Conservation (phyloP, 1,140 invertebrate species). For the Drosophila lacertosa region DNA sequence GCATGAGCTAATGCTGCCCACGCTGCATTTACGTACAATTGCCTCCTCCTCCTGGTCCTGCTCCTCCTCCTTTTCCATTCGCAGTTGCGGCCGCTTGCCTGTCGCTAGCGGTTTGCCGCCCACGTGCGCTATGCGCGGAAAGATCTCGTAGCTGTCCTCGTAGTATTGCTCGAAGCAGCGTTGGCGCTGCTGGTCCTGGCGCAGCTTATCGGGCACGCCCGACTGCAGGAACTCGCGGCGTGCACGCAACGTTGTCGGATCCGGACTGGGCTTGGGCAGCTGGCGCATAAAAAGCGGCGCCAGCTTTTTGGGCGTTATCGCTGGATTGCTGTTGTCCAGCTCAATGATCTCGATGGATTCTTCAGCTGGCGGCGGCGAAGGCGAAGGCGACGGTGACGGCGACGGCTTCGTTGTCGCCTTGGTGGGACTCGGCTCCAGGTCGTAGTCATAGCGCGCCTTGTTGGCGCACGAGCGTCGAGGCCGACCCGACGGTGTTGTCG, state of each 20-base stretch:
- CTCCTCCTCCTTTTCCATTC: constrained; percentile 9
- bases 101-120: constrained; percentile 13
- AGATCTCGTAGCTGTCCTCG: constrained; percentile 83
- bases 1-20: constrained; percentile 49
- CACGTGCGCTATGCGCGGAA: constrained; percentile 85
- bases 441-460: constrained; percentile 77
- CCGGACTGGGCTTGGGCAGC: constrained; percentile 85
- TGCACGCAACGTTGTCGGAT: constrained; percentile 85
- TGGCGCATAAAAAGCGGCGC: constrained; percentile 87
- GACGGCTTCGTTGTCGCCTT: constrained; percentile 48
- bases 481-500: constrained; percentile 44
- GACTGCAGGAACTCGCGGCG: constrained; percentile 87
- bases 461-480: constrained; percentile 71
- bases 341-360: constrained; percentile 60
- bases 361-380: too few relatives aligned
- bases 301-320: constrained; percentile 83
- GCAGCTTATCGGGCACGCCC: constrained; percentile 86
- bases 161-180: constrained; percentile 75
- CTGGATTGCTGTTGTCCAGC: constrained; percentile 60
- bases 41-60: background rate
- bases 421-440: constrained; percentile 66
- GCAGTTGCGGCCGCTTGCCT: background rate
- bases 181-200: constrained; percentile 84
- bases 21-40: background rate
- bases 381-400: too few relatives aligned